Evolutionary conservation across 1,140 invertebrate species (phyloP).

Genomic region (Micrasema longulum): DNA sequence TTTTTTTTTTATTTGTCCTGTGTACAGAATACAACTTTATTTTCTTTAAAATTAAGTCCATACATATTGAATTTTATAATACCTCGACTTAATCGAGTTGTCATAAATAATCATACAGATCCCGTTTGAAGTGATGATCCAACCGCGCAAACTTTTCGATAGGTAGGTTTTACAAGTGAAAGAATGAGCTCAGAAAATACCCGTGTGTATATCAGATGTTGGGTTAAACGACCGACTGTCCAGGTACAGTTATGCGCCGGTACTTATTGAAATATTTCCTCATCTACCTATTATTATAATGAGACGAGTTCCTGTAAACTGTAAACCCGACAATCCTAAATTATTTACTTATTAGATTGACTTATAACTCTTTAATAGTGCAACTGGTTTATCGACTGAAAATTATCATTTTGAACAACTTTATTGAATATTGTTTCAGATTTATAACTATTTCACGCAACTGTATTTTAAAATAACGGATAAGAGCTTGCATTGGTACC

Average conservation of each 20-base stretch:
- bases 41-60: no score
- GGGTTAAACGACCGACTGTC: slow-evolving; percentile 53
- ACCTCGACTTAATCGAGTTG: no score
- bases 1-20: no score
- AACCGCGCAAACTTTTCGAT: slow-evolving; percentile 41
- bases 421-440: background rate
- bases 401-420: no score
- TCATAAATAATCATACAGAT: slow-evolving; percentile 29
- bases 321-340: no score
- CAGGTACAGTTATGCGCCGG: slow-evolving; percentile 51
- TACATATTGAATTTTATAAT: no score
- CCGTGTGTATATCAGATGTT: slow-evolving; percentile 41
- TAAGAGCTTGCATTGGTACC: no score
- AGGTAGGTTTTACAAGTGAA: slow-evolving; percentile 9
- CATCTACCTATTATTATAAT: slow-evolving; percentile 15
- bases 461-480: no score
- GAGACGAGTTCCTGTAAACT: slow-evolving; percentile 12
- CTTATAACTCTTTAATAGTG: background rate
- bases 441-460: background rate
- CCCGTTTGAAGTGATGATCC: slow-evolving; percentile 38
- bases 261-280: slow-evolving; percentile 54
- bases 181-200: slow-evolving; percentile 12
- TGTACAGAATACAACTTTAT: no score
- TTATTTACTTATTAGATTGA: background rate
- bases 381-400: background rate